These are phyloP conservation scores for Ibidorhyncha struthersii DNA, from an alignment of 2,113 vertebrate genomes.

Conservation along the genomic window DNA sequence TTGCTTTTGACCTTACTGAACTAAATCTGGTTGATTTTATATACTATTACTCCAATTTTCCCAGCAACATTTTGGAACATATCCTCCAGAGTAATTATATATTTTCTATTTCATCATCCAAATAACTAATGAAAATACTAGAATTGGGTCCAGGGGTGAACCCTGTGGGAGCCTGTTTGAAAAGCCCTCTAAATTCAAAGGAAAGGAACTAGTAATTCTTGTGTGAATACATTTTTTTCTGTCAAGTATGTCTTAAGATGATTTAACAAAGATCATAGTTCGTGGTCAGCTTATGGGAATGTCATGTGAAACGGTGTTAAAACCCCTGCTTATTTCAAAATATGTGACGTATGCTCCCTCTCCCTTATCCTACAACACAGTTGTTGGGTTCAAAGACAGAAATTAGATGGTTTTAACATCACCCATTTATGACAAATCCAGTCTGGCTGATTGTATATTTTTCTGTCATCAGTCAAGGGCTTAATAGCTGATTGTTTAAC, in stretches of 20 bases:
- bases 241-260: background rate
- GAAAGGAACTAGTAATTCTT: background rate
- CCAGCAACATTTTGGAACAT: background rate
- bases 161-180: background rate
- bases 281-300: background rate
- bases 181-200: background rate
- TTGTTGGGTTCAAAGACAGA: background rate
- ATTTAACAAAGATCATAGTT: background rate
- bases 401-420: background rate
- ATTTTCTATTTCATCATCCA: background rate
- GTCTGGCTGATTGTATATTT: background rate
- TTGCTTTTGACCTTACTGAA: background rate
- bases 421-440: background rate
- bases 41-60: background rate
- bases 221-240: background rate
- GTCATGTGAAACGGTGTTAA: background rate
- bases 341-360: background rate
- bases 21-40: background rate
- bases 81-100: background rate
- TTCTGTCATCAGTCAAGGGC: background rate
- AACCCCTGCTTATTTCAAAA: background rate
- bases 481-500: background rate
- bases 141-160: background rate
- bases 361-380: background rate
- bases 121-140: constrained; percentile 26